Evolutionary conservation across 2,797 vertebrate species (phyloP).

Genomic region (Pterois miles): DNA sequence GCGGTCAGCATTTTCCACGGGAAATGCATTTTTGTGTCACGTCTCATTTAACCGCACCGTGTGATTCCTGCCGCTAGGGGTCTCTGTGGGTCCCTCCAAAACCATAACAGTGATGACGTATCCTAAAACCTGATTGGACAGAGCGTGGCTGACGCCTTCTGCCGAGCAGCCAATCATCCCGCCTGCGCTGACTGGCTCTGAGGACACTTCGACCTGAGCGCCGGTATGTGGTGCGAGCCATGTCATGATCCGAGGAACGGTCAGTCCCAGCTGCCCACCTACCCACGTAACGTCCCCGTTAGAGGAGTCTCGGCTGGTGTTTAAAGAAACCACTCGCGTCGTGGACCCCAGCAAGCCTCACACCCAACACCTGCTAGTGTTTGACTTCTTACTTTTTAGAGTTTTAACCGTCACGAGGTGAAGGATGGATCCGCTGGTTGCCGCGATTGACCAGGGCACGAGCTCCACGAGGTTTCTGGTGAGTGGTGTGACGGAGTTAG

Average conservation of each 20-base stretch:
- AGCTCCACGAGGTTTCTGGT: constrained; percentile 94
- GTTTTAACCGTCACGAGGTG: background rate
- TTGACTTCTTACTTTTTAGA: background rate
- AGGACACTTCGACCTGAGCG: background rate
- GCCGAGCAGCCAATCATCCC: constrained; percentile 14
- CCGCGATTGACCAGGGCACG: constrained; percentile 93
- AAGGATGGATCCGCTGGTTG: constrained; percentile 87
- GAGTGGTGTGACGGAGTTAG: constrained; percentile 59
- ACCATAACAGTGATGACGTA: background rate
- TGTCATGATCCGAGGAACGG: background rate
- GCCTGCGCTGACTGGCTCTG: background rate
- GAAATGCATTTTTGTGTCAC: no score
- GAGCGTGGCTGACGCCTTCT: constrained; percentile 25
- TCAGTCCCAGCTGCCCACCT: background rate
- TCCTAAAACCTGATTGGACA: constrained; percentile 51
- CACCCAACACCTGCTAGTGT: accelerated
- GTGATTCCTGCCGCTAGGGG: no score
- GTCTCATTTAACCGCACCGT: no score
- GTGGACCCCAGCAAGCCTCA: background rate
- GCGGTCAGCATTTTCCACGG: no score
- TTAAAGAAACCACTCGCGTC: no score
- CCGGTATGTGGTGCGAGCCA: background rate
- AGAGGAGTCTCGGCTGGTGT: background rate
- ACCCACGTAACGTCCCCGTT: background rate
- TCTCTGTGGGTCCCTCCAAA: no score